phyloP scores from a whole-genome alignment of 2,113 vertebrate genomes.

The Brienomyrus longianalis region DNA sequence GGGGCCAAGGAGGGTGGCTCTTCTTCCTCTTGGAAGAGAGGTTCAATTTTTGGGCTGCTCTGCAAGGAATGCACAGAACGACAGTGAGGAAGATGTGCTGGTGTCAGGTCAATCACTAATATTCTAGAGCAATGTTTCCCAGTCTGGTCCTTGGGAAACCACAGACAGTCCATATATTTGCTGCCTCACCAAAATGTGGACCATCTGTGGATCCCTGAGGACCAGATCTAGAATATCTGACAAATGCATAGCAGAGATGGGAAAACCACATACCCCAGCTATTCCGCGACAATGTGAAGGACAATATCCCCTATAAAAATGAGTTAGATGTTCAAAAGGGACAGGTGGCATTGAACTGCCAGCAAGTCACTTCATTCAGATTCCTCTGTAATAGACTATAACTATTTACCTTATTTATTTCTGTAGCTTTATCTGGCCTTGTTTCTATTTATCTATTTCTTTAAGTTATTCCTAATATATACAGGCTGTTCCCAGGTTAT shows the following conservation, averaged over 20 bases:
- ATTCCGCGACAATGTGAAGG: neutral
- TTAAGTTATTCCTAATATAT: neutral
- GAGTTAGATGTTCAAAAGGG: neutral
- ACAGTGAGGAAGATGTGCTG: neutral
- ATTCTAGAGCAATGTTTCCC: neutral
- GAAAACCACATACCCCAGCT: neutral
- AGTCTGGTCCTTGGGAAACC: neutral
- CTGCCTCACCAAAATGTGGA: neutral
- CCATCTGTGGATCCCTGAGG: neutral
- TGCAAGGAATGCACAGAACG: neutral
- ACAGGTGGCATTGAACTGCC: neutral
- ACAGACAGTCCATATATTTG: neutral
- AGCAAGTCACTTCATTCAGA: neutral
- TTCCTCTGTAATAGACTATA: neutral
- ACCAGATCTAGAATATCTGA: neutral
- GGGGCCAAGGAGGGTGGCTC: neutral
- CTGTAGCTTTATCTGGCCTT: neutral
- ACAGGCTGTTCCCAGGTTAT: neutral
- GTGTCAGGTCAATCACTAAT: neutral
- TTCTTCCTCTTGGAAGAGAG: slow-evolving; percentile 5
- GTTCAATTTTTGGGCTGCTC: neutral
- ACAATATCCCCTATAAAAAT: neutral
- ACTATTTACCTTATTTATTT: neutral
- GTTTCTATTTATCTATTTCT: neutral
- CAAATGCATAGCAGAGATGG: neutral